These are phyloP conservation scores for Bos javanicus DNA, from an alignment of 2,113 vertebrate species.

Conservation along the genomic window DNA sequence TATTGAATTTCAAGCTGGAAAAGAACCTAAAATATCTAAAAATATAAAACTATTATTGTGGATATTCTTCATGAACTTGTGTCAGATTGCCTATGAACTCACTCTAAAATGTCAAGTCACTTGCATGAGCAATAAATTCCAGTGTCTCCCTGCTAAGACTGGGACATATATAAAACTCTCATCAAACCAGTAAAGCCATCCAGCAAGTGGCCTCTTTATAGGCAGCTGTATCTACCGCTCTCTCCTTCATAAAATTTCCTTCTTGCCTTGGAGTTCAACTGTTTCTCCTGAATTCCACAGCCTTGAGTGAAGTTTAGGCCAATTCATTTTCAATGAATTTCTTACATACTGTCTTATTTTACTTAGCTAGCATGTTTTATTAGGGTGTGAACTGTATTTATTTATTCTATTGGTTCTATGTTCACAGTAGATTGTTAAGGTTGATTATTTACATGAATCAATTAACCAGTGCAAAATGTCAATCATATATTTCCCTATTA, in stretches of 20 bases:
- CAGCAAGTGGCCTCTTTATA: neutral
- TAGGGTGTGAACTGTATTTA: neutral
- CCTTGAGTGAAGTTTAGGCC: neutral
- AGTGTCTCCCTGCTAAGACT: neutral
- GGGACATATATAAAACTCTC: neutral
- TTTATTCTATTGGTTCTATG: neutral
- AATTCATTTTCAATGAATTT: neutral
- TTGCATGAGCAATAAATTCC: neutral
- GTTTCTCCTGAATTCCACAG: neutral
- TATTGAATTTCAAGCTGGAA: neutral
- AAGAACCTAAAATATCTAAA: neutral
- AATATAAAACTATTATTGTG: neutral
- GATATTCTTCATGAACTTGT: neutral
- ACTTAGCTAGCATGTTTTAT: neutral
- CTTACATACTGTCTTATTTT: neutral
- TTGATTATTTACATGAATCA: neutral
- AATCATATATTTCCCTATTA: neutral
- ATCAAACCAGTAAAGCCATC: neutral
- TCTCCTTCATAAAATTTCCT: neutral
- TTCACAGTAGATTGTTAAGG: neutral
- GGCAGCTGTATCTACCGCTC: neutral
- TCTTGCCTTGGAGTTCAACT: neutral
- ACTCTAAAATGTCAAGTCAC: neutral
- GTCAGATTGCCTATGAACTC: neutral
- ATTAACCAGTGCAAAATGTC: neutral